phyloP scores from a whole-genome alignment of 1,140 invertebrate species.

The Sesamia nonagrioides region DNA sequence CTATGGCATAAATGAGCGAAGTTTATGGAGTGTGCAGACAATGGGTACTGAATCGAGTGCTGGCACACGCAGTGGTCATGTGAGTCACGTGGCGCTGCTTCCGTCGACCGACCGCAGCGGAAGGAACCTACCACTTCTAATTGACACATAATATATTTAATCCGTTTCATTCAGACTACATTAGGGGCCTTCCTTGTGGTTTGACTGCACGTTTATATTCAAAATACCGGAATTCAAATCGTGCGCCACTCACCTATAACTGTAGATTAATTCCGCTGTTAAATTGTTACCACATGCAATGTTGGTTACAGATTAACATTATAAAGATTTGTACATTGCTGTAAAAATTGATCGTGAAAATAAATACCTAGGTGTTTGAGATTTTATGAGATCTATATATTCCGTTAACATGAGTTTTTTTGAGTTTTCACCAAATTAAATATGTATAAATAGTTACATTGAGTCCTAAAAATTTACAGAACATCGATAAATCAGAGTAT shows the following conservation, averaged over 20 bases:
- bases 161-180: conserved; percentile 24
- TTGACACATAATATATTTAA: conserved; percentile 50
- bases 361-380: not conserved
- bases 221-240: conserved; percentile 30
- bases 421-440: not conserved
- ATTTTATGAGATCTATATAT: not conserved
- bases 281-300: conserved; percentile 18
- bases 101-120: conserved; percentile 70
- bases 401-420: not conserved
- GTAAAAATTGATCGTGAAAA: not conserved
- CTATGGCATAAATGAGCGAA: conserved; percentile 61
- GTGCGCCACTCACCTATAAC: conserved; percentile 31
- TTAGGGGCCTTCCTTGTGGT: conserved; percentile 1
- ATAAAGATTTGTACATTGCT: not conserved
- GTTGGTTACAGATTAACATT: conserved; percentile 25
- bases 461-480: not conserved
- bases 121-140: conserved; percentile 65
- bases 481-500: conserved; percentile 7
- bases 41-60: conserved; percentile 61
- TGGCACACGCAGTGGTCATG: conserved; percentile 58
- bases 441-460: conserved; percentile 6
- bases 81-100: conserved; percentile 75
- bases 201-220: not conserved
- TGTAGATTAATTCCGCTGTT: conserved; percentile 39
- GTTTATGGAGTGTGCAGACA: conserved; percentile 69